Conservation (phyloP, 2,888 invertebrate genomes). For the Pseudoips prasinana region DNA sequence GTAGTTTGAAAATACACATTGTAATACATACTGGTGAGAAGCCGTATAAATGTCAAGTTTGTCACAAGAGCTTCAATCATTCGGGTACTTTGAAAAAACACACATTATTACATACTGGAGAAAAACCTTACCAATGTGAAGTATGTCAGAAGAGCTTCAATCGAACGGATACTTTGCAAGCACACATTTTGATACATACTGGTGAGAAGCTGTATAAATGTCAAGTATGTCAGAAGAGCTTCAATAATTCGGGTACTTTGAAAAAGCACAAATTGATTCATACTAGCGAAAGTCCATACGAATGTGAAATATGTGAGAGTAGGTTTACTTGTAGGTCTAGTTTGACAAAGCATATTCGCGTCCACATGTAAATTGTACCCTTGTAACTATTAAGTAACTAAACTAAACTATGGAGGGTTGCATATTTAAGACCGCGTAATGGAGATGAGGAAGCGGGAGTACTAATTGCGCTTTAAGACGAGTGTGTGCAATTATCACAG, state of each 20-base stretch:
- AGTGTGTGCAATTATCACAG: too few relatives aligned
- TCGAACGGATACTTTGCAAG: background rate
- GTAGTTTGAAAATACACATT: background rate
- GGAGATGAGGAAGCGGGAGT: too few relatives aligned
- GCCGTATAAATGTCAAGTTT: constrained; percentile 4
- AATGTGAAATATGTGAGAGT: too few relatives aligned
- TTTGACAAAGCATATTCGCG: too few relatives aligned
- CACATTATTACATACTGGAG: constrained; percentile 1
- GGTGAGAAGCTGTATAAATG: constrained; percentile 17
- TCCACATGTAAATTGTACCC: too few relatives aligned
- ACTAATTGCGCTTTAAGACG: too few relatives aligned
- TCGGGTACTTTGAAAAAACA: constrained; percentile 4
- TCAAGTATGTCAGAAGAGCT: constrained; percentile 5
- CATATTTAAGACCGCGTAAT: too few relatives aligned
- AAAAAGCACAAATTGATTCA: background rate
- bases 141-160: constrained; percentile 3
- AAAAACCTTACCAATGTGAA: constrained; percentile 10
- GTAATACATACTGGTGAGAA: constrained; percentile 2
- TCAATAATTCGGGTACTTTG: accelerated
- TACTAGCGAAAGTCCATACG: constrained; percentile 12
- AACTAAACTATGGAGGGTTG: too few relatives aligned
- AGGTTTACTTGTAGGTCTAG: too few relatives aligned
- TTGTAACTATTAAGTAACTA: too few relatives aligned
- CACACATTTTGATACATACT: constrained; percentile 5
- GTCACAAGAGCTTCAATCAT: constrained; percentile 1